Conservation (phyloP, 2,888 invertebrate species). For the Campoplex capitator region DNA sequence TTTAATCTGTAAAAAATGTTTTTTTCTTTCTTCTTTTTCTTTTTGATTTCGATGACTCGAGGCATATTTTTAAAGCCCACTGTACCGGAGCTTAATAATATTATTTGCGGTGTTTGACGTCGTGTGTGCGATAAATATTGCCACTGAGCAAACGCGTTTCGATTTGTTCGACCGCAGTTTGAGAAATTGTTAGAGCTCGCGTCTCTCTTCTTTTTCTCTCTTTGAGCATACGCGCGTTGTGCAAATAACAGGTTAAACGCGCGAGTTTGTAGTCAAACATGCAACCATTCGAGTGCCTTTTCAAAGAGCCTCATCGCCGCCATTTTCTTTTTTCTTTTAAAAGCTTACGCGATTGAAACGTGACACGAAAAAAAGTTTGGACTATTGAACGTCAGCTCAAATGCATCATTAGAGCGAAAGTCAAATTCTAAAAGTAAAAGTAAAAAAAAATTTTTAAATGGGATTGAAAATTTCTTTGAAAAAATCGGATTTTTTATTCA, state of each 20-base stretch:
- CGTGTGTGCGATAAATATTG: conserved; percentile 51
- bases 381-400: background rate
- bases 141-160: conserved; percentile 28
- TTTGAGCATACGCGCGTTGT: conserved; percentile 45
- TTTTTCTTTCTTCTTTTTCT: too few relatives aligned
- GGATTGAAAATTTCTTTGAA: background rate
- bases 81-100: conserved; percentile 12
- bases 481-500: background rate
- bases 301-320: background rate
- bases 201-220: background rate
- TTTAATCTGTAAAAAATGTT: background rate
- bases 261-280: conserved; percentile 50
- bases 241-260: conserved; percentile 62
- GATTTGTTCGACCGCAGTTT: conserved; percentile 9
- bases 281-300: conserved; percentile 23
- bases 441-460: background rate
- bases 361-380: background rate
- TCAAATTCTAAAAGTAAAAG: background rate
- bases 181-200: conserved; percentile 50
- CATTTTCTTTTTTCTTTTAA: background rate
- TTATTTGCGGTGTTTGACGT: conserved; percentile 49
- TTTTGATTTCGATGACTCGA: background rate
- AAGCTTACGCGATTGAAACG: background rate
- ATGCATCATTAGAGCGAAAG: background rate
- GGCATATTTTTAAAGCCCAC: background rate